A percentile compares a stretch with the other conserved stretches of the same genome.
Evolutionary conservation across 1,140 invertebrate genomes (phyloP).

Genomic region (Aphaenogaster floridana): DNA sequence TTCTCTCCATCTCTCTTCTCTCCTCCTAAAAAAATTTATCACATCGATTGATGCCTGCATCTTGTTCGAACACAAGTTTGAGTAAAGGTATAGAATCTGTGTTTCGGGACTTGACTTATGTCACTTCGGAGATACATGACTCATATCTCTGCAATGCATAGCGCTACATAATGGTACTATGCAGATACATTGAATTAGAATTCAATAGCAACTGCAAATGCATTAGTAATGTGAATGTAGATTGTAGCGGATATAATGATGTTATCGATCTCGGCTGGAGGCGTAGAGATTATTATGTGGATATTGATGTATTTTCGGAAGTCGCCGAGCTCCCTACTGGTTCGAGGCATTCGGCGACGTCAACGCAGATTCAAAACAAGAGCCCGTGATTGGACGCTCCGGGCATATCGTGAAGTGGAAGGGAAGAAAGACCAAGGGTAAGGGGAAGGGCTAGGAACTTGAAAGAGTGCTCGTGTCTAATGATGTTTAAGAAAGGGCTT

Average conservation of each 20-base stretch:
- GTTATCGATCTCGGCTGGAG: constrained; percentile 47
- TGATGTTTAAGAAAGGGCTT: constrained; percentile 87
- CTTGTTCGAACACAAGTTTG: background rate
- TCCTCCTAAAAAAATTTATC: background rate
- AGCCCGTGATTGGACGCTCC: constrained; percentile 69
- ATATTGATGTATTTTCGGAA: constrained; percentile 47
- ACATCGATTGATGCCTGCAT: background rate
- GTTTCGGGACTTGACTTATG: constrained; percentile 10
- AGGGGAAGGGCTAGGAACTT: constrained; percentile 71
- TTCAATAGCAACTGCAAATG: constrained; percentile 50
- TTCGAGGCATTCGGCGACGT: constrained; percentile 31
- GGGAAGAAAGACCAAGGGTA: constrained; percentile 66
- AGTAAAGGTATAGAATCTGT: background rate
- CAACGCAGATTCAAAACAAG: constrained; percentile 53
- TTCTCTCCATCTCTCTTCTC: background rate
- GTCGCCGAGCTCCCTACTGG: constrained; percentile 17
- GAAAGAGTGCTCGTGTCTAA: constrained; percentile 84
- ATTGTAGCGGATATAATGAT: constrained; percentile 38
- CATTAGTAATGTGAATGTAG: constrained; percentile 49
- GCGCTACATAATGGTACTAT: constrained; percentile 33
- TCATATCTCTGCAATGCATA: constrained; percentile 23
- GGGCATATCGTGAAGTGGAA: constrained; percentile 57
- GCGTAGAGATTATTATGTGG: constrained; percentile 45
- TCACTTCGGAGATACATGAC: constrained; percentile 12
- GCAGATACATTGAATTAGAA: constrained; percentile 49